Evolutionary conservation across 2,888 invertebrate species (phyloP), one percentile per base, ranked within the genome.

Genomic region (Pterobdella sp.): DNA sequence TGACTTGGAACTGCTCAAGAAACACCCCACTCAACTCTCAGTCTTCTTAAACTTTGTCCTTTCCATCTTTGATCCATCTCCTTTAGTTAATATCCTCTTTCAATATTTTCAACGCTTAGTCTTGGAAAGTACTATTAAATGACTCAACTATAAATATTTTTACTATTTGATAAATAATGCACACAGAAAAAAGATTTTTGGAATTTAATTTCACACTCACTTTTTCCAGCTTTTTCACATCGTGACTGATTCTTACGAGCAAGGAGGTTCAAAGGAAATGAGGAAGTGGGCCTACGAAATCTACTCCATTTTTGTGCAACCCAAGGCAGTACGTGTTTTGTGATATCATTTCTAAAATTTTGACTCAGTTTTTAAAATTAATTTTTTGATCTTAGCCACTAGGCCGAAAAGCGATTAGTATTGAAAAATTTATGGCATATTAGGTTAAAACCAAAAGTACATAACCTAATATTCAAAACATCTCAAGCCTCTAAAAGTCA

Each of bases 261-360:
- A 90, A 79, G 92, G 92, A 70, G 89, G 89, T 78, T 87, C 89
- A 72, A 91, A 92, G 85, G 94, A 97, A 81, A 91, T 96, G 88
- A 89, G 93, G 73, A 92, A 94, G 83, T 98, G 97, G 96, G 96
- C 96, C 1, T 97, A 96, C 86, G 97, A 98, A 87, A 94, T 97
- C 81, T 94, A 94, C 85, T 95, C 95, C 78, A 92, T 93, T 80
- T 96, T 96, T 87, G 76, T 83, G 1, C 79, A 79, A 42, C 76
- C 77, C 14, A 78, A 77, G 73, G 80, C 82, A 34, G 82, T 82
- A 76, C 79, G 81, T 79, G 7, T 65, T 22, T 31, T 74, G 60
- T 64, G 63, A 22, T 34, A 60, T 29, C 29, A 14, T 42, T 42
- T n/a, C n/a, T n/a, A n/a, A n/a, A n/a, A n/a, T n/a, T n/a, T n/a